These are phyloP conservation scores for Drosophila mojavensis DNA, from an alignment of 1,140 invertebrate species.

Conservation along the genomic window DNA sequence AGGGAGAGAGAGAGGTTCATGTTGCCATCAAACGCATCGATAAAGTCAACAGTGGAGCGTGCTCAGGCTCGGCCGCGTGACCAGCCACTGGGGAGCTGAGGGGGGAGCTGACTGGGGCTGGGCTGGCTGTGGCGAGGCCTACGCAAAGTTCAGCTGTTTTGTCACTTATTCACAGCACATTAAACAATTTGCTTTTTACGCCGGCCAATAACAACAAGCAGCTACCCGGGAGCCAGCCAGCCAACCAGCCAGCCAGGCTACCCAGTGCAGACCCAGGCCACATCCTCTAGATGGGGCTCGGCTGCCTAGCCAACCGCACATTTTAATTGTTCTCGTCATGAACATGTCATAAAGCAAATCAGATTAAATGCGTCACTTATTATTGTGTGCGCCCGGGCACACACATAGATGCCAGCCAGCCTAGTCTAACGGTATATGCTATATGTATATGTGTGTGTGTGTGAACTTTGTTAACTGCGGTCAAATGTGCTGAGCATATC, in stretches of 20 bases:
- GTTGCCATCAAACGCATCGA: conserved; percentile 50
- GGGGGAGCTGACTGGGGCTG: conserved; percentile 8
- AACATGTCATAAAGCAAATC: conserved; percentile 83
- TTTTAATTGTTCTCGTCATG: conserved; percentile 82
- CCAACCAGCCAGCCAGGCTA: background rate
- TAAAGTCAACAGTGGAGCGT: conserved; percentile 62
- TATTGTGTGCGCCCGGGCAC: conserved; percentile 67
- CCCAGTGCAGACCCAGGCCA: background rate
- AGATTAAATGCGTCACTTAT: conserved; percentile 82
- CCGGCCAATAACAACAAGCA: conserved; percentile 56
- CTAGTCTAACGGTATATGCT: background rate
- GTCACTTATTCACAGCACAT: conserved; percentile 82
- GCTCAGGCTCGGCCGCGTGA: conserved; percentile 14
- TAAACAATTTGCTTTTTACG: conserved; percentile 82
- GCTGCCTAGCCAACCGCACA: conserved; percentile 79
- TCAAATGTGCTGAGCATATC: conserved; percentile 76
- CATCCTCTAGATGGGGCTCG: conserved; percentile 31
- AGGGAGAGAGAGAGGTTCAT: too few relatives aligned
- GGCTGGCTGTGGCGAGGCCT: conserved; percentile 39
- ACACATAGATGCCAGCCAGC: conserved; percentile 5
- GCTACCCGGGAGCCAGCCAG: background rate
- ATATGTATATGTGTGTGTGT: conserved; percentile 28
- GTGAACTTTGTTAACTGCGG: conserved; percentile 75
- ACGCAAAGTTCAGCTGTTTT: conserved; percentile 73
- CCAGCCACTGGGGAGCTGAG: conserved; percentile 41